A percentile compares a stretch with the other conserved stretches of the same genome.
phyloP scores from a whole-genome alignment of 2,797 vertebrate species.

The Selene dorsalis region DNA sequence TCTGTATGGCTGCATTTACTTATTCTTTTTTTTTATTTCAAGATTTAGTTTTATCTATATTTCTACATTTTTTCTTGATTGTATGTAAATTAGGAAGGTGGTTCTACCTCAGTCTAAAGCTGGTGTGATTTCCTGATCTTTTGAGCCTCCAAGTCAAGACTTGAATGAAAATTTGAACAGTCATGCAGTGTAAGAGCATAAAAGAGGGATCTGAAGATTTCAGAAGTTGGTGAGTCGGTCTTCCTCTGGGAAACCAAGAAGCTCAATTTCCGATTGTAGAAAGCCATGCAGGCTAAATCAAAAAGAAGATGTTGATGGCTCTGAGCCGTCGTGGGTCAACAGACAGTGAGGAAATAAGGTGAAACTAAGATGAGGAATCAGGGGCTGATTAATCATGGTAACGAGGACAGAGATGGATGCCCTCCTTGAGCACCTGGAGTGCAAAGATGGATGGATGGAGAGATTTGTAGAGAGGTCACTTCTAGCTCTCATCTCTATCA shows the following conservation, averaged over 20 bases:
- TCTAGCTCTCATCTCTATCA: conserved; percentile 17
- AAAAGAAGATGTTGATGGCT: conserved; percentile 33
- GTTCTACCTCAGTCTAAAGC: too few relatives aligned
- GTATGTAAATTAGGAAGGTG: too few relatives aligned
- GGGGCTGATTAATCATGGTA: conserved; percentile 70
- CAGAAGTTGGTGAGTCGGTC: conserved; percentile 5
- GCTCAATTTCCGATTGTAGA: conserved; percentile 34
- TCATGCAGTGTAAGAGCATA: conserved; percentile 13
- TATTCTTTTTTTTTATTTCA: too few relatives aligned
- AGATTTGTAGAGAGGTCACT: conserved; percentile 38
- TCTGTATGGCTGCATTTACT: too few relatives aligned
- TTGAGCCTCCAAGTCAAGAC: not conserved
- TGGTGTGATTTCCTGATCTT: not conserved
- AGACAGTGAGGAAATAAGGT: conserved; percentile 46
- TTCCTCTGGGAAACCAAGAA: conserved; percentile 19
- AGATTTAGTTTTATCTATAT: too few relatives aligned
- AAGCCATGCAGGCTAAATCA: conserved; percentile 27
- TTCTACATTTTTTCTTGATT: too few relatives aligned
- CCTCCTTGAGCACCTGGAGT: conserved; percentile 44
- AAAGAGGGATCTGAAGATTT: conserved; percentile 36
- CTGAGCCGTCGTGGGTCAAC: conserved; percentile 9
- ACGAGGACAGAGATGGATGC: conserved; percentile 72
- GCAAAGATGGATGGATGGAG: conserved; percentile 65
- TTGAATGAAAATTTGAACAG: conserved; percentile 5
- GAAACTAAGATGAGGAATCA: conserved; percentile 49